These are phyloP conservation scores for Acrocyrtus sp. DNA, from an alignment of 2,888 invertebrate genomes.

Conservation along the genomic window DNA sequence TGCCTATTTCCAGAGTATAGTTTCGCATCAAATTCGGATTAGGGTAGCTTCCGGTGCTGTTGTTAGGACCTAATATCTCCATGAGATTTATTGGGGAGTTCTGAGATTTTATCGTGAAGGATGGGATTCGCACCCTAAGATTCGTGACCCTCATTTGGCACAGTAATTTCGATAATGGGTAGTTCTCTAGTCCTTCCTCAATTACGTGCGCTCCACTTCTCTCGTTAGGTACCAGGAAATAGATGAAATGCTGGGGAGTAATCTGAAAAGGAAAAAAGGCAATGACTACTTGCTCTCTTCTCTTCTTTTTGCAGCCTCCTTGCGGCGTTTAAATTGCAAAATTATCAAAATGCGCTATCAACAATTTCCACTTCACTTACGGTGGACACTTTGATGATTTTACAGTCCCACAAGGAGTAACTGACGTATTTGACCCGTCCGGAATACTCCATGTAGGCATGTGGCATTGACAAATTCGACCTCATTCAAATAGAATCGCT, in stretches of 20 bases:
- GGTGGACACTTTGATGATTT: slow-evolving; percentile 50
- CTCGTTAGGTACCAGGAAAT: slow-evolving; percentile 59
- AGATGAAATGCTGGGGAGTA: slow-evolving; percentile 45
- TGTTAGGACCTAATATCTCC: slow-evolving; percentile 29
- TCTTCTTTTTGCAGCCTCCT: too few relatives aligned
- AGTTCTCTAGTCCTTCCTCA: slow-evolving; percentile 57
- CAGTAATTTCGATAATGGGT: slow-evolving; percentile 52
- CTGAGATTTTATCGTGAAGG: slow-evolving; percentile 42
- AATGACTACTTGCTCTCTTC: too few relatives aligned
- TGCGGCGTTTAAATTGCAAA: too few relatives aligned
- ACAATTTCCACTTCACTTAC: too few relatives aligned
- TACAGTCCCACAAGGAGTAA: slow-evolving; percentile 52
- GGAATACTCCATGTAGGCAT: slow-evolving; percentile 54
- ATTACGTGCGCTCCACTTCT: slow-evolving; percentile 59
- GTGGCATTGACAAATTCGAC: slow-evolving; percentile 56
- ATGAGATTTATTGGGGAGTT: slow-evolving; percentile 31
- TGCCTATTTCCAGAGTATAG: slow-evolving; percentile 37
- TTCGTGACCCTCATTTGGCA: slow-evolving; percentile 57
- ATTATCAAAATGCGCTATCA: too few relatives aligned
- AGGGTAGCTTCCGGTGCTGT: slow-evolving; percentile 21
- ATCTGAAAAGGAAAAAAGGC: too few relatives aligned
- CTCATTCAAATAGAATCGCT: slow-evolving; percentile 58
- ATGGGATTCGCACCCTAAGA: slow-evolving; percentile 56
- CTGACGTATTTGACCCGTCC: slow-evolving; percentile 52
- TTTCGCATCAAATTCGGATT: slow-evolving; percentile 41